A percentile compares a stretch with the other conserved stretches of the same genome.
Evolutionary conservation across 2,113 vertebrate species (phyloP).

Genomic region (Paedocypris sp.): DNA sequence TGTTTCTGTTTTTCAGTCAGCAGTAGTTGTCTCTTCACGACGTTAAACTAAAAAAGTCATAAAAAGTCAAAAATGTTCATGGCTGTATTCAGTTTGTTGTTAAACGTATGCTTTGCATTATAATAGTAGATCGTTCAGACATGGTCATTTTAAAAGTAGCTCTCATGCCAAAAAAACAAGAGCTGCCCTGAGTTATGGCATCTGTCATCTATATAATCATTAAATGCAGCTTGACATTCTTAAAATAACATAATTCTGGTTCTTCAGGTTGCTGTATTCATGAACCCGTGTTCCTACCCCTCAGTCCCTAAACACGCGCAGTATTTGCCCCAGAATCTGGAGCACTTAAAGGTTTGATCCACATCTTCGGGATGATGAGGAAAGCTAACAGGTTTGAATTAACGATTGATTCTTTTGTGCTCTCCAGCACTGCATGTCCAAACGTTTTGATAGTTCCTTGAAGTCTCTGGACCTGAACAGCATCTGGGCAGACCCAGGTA

Average conservation of each 20-base stretch:
- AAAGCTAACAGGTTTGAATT: neutral
- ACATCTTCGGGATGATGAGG: neutral
- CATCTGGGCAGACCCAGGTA: slow-evolving; percentile 76
- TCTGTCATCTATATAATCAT: no score
- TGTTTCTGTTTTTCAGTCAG: no score
- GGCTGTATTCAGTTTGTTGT: no score
- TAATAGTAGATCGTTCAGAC: no score
- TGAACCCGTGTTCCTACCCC: slow-evolving; percentile 47
- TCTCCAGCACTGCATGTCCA: slow-evolving; percentile 74
- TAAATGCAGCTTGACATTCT: no score
- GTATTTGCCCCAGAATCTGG: slow-evolving; percentile 58
- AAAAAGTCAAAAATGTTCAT: no score
- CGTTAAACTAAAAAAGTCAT: no score
- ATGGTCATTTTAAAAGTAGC: no score
- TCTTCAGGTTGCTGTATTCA: slow-evolving; percentile 52
- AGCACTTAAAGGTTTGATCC: slow-evolving; percentile 53
- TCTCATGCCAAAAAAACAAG: no score
- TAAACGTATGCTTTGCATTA: no score
- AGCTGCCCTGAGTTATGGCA: no score
- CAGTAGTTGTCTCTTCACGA: no score
- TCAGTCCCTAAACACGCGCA: slow-evolving; percentile 47
- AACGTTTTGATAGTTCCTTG: slow-evolving; percentile 74
- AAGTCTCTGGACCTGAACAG: slow-evolving; percentile 76
- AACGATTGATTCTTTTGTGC: neutral
- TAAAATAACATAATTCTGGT: neutral